Percentiles rank a stretch among this genome's conserved stretches.
These are phyloP conservation scores for Numida meleagris DNA, from an alignment of 2,113 vertebrate genomes.

Conservation along the genomic window DNA sequence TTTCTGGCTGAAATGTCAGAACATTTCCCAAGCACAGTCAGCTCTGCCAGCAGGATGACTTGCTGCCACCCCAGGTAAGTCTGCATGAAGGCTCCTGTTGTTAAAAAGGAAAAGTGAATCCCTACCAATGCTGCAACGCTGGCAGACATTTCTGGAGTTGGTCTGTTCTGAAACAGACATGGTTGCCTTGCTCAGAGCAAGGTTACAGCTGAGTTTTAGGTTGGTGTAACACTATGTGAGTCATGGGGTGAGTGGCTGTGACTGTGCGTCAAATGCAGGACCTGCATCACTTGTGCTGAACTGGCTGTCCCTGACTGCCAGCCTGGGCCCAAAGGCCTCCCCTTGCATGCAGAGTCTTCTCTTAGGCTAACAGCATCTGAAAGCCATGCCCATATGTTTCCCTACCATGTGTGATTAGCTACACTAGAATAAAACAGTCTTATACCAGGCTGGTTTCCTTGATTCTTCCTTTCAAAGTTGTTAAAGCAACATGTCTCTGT, in stretches of 20 bases:
- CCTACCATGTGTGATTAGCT: not conserved
- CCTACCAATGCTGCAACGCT: not conserved
- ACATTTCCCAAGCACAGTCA: not conserved
- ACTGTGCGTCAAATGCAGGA: not conserved
- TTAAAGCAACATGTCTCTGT: not conserved
- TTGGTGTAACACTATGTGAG: not conserved
- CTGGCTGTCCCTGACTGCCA: not conserved
- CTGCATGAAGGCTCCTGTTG: not conserved
- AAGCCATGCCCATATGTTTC: not conserved
- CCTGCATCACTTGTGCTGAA: not conserved
- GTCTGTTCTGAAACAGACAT: not conserved
- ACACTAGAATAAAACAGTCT: not conserved
- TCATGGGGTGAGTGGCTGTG: not conserved
- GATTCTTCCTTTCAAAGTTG: not conserved
- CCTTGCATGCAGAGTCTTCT: not conserved
- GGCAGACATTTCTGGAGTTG: not conserved
- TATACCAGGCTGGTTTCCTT: not conserved
- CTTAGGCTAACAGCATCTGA: not conserved
- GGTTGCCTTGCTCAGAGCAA: not conserved
- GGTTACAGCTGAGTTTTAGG: not conserved
- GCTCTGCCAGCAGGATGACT: constrained; percentile 13
- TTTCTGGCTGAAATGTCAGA: constrained; percentile 1
- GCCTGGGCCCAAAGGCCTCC: not conserved
- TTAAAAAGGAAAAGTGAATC: not conserved
- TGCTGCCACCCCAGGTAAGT: not conserved